Conservation (phyloP, 1,140 invertebrate genomes). For the Apocrypta bakeri region DNA sequence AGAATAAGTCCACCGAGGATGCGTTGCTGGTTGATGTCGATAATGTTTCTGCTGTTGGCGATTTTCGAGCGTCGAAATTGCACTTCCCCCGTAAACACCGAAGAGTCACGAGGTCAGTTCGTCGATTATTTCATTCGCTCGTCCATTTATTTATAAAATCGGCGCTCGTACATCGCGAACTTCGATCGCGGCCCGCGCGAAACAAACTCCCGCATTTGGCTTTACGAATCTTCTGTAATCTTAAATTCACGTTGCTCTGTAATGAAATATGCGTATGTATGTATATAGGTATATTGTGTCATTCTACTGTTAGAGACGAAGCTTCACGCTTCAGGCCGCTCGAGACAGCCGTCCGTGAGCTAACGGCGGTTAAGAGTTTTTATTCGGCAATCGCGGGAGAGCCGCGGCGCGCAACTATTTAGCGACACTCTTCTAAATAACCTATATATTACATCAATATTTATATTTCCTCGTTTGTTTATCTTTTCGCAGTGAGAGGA, state of each 20-base stretch:
- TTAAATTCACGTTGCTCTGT: no score
- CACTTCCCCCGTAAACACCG: background rate
- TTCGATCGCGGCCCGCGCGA: no score
- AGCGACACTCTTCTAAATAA: conserved; percentile 39
- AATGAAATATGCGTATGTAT: no score
- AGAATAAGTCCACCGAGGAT: conserved; percentile 4
- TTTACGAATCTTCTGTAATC: no score
- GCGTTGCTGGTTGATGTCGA: background rate
- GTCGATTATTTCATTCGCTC: background rate
- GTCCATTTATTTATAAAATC: no score
- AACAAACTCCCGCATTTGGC: no score
- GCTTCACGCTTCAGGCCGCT: no score
- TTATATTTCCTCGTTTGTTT: no score
- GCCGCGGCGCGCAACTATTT: background rate
- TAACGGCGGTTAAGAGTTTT: conserved; percentile 38
- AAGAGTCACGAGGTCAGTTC: conserved; percentile 27
- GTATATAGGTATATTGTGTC: no score
- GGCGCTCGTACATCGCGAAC: no score
- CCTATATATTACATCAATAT: background rate
- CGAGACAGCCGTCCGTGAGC: background rate
- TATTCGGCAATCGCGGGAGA: conserved; percentile 14
- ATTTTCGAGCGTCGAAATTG: background rate
- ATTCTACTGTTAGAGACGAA: no score
- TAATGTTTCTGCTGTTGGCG: background rate
- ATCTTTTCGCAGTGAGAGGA: conserved; percentile 69